phyloP scores from a whole-genome alignment of 2,888 invertebrate species.

The Stictocephala bisonia region DNA sequence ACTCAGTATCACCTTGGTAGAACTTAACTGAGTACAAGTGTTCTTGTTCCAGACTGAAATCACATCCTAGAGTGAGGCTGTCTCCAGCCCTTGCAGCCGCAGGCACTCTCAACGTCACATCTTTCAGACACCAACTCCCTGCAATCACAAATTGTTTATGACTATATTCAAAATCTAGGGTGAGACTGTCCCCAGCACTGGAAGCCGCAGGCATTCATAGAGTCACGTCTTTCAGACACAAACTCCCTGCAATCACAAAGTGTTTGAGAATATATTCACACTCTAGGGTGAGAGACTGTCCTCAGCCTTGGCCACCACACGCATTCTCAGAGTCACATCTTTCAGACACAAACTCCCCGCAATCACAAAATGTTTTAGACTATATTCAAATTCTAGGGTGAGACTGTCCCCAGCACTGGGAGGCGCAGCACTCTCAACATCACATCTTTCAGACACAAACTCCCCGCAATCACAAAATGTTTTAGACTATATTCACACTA shows the following conservation, averaged over 20 bases:
- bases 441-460: neutral
- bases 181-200: neutral
- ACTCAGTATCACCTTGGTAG: conserved; percentile 79
- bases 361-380: no score
- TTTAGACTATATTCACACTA: no score
- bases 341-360: no score
- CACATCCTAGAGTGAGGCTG: conserved; percentile 68
- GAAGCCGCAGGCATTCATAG: conserved; percentile 54
- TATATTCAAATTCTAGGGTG: neutral
- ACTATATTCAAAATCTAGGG: neutral
- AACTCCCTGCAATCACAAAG: neutral
- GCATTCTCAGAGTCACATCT: no score
- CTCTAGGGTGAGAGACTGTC: no score
- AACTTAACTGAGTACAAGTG: conserved; percentile 81
- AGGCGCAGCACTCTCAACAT: neutral
- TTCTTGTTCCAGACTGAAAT: conserved; percentile 72
- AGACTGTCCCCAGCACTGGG: neutral
- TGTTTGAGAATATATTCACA: no score
- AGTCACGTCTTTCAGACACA: neutral
- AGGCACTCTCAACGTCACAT: conserved; percentile 63
- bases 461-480: no score
- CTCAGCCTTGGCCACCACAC: no score
- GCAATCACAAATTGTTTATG: conserved; percentile 19
- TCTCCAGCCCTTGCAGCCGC: conserved; percentile 70
- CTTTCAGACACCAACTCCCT: conserved; percentile 54